A percentile compares a stretch with the other conserved stretches of the same genome.
Evolutionary conservation across 2,797 vertebrate species (phyloP).

Genomic region (Bucorvus abyssinicus): DNA sequence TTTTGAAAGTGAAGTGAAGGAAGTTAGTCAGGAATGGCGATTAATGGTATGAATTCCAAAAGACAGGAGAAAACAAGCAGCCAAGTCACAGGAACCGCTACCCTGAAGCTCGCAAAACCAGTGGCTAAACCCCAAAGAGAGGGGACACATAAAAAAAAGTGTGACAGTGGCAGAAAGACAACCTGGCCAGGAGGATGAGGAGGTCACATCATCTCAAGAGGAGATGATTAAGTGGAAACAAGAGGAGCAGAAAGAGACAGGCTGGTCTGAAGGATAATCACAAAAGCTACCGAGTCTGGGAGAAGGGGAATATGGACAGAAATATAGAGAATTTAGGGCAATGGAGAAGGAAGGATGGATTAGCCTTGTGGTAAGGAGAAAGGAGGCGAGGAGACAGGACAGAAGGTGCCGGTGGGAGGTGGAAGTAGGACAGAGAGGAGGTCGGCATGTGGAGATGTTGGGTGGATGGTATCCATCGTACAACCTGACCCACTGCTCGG

Average conservation of each 20-base stretch:
- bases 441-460: fast-evolving
- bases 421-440: neutral
- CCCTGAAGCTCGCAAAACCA: neutral
- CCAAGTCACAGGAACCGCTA: neutral
- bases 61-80: neutral
- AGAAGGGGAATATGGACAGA: neutral
- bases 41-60: neutral
- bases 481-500: fast-evolving
- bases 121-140: neutral
- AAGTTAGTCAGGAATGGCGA: neutral
- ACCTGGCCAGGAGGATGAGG: fast-evolving
- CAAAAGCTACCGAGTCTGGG: neutral
- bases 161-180: neutral
- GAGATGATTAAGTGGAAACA: neutral
- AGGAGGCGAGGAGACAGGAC: fast-evolving
- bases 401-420: neutral
- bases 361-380: neutral
- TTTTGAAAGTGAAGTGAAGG: neutral
- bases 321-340: neutral
- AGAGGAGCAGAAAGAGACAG: neutral
- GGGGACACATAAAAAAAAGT: neutral
- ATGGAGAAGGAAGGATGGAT: neutral
- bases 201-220: neutral
- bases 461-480: neutral
- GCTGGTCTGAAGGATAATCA: neutral